Conservation (phyloP, 2,797 vertebrate genomes). For the Calcarius lapponicus region DNA sequence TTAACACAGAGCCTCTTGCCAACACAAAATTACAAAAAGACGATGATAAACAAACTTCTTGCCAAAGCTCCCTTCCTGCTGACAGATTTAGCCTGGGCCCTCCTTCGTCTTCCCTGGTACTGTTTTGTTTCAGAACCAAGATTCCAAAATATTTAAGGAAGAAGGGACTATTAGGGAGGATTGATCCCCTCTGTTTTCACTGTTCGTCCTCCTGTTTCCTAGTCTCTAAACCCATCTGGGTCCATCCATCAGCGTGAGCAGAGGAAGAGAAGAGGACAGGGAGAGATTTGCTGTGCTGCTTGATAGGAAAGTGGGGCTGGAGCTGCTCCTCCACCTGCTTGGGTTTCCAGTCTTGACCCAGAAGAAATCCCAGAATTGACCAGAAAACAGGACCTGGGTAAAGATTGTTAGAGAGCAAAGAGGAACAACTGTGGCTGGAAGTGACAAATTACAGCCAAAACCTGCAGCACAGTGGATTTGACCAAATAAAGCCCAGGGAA, state of each 20-base stretch:
- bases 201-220: neutral
- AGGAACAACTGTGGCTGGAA: neutral
- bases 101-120: neutral
- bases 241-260: fast-evolving
- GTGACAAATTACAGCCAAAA: neutral
- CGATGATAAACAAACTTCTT: constrained; percentile 19
- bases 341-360: neutral
- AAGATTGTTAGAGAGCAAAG: neutral
- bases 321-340: neutral
- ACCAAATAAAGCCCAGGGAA: neutral
- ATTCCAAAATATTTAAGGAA: neutral
- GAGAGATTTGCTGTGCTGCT: neutral
- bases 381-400: neutral
- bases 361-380: neutral
- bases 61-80: neutral
- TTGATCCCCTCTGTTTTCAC: neutral
- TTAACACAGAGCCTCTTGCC: neutral
- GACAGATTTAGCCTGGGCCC: neutral
- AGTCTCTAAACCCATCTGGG: neutral
- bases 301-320: neutral
- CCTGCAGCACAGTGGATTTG: neutral
- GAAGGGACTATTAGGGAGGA: neutral
- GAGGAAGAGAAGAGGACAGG: neutral
- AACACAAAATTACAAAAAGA: neutral
- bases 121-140: neutral